Percentiles rank a stretch among this genome's conserved stretches.
Evolutionary conservation across 1,140 invertebrate species (phyloP).

Genomic region (Neoseiulus cucumeris): DNA sequence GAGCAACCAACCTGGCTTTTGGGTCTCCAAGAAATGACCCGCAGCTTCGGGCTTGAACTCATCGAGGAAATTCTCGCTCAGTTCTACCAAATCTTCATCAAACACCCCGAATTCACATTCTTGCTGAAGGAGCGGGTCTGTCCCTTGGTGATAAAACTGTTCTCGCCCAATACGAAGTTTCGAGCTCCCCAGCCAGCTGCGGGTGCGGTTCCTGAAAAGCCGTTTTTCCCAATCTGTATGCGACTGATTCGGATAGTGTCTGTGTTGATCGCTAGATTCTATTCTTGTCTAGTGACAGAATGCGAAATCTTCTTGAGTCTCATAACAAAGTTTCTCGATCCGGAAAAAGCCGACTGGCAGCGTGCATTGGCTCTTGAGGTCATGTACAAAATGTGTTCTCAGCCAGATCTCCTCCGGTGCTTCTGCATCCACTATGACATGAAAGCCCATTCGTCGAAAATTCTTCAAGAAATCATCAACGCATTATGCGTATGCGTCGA

Average conservation of each 20-base stretch:
- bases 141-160: conserved; percentile 87
- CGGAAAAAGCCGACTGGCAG: conserved; percentile 89
- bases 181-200: conserved; percentile 23
- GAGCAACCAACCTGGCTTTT: conserved; percentile 85
- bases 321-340: conserved; percentile 88
- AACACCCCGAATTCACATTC: conserved; percentile 85
- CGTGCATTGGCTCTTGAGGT: conserved; percentile 81
- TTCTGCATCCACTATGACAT: conserved; percentile 89
- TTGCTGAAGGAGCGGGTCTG: conserved; percentile 89
- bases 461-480: conserved; percentile 86
- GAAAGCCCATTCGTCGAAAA: conserved; percentile 68
- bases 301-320: conserved; percentile 95
- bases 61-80: conserved; percentile 76
- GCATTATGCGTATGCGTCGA: conserved; percentile 85
- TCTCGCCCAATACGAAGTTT: conserved; percentile 90
- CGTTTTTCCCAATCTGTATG: conserved; percentile 92
- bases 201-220: conserved; percentile 51
- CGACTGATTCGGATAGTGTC: conserved; percentile 74
- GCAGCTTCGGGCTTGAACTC: conserved; percentile 86
- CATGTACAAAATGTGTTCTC: conserved; percentile 70
- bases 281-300: conserved; percentile 77
- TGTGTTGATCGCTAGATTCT: conserved; percentile 80
- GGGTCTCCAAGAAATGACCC: conserved; percentile 87
- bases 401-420: conserved; percentile 51
- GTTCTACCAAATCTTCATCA: conserved; percentile 75